Conservation (phyloP, 1,140 invertebrate genomes). For the Choristoneura fumiferana region DNA sequence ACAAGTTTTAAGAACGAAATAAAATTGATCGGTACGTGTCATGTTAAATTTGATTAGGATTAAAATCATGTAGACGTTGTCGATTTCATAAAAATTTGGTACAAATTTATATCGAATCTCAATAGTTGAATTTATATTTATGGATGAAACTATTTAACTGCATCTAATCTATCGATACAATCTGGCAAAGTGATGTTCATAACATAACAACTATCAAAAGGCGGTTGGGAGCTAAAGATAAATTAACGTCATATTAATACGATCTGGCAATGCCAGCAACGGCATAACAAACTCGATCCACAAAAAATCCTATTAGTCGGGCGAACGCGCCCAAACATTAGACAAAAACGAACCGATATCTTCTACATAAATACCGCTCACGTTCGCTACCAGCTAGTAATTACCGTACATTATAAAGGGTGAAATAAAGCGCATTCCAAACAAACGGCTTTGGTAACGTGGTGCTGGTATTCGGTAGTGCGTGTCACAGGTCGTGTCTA, state of each 20-base stretch:
- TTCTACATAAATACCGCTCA: constrained; percentile 36
- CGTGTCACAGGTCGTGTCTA: constrained; percentile 73
- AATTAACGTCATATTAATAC: constrained; percentile 16
- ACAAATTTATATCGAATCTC: background rate
- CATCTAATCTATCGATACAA: constrained; percentile 7
- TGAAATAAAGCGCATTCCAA: constrained; percentile 67
- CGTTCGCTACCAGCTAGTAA: constrained; percentile 53
- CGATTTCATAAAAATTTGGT: background rate
- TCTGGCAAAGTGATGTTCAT: constrained; percentile 14
- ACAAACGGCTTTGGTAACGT: constrained; percentile 33
- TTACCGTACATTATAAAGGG: constrained; percentile 64
- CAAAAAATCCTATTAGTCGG: constrained; percentile 67
- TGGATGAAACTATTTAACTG: background rate
- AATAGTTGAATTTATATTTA: constrained; percentile 5
- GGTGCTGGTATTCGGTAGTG: constrained; percentile 63
- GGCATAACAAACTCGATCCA: constrained; percentile 6
- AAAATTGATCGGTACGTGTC: too few species aligned
- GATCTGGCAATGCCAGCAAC: background rate
- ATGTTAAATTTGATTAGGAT: background rate
- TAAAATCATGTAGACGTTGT: background rate
- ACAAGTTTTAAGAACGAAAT: too few species aligned
- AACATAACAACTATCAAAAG: constrained; percentile 15
- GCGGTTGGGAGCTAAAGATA: constrained; percentile 5
- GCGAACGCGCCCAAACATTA: constrained; percentile 52
- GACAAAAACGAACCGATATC: constrained; percentile 45